Conservation (phyloP, 2,797 vertebrate genomes). For the Carapus acus region DNA sequence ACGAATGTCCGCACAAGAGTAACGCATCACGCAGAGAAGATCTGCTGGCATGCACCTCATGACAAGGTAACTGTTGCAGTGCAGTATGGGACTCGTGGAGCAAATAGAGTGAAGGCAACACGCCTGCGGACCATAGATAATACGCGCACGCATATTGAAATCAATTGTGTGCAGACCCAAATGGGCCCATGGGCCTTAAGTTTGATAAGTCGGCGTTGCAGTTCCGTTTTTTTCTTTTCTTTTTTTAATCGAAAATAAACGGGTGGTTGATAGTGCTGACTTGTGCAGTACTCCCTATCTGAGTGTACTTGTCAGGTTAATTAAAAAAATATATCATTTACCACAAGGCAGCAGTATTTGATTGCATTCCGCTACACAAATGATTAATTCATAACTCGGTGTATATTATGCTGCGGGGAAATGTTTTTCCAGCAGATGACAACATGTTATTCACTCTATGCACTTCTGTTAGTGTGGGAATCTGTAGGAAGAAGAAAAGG, state of each 20-base stretch:
- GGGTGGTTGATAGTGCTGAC: neutral
- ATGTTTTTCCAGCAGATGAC: neutral
- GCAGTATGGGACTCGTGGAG: too few relatives aligned
- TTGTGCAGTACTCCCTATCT: neutral
- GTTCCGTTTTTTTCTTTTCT: neutral
- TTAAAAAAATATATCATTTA: neutral
- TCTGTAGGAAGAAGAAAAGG: slow-evolving; percentile 14
- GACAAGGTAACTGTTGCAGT: too few relatives aligned
- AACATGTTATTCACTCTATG: slow-evolving; percentile 3
- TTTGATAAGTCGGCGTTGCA: too few relatives aligned
- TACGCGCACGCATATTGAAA: too few relatives aligned
- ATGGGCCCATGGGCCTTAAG: too few relatives aligned
- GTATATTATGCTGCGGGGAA: neutral
- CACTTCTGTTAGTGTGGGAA: neutral
- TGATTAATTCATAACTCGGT: neutral
- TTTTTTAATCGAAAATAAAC: neutral
- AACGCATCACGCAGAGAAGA: too few relatives aligned
- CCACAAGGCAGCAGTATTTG: neutral
- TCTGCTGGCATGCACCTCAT: too few relatives aligned
- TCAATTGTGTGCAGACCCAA: too few relatives aligned
- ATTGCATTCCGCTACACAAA: neutral
- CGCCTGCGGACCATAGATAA: too few relatives aligned
- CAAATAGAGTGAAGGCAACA: too few relatives aligned
- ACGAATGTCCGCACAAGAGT: too few relatives aligned
- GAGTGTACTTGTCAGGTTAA: neutral